Evolutionary conservation across 2,113 vertebrate genomes (phyloP).

Genomic region (Crypturellus undulatus): DNA sequence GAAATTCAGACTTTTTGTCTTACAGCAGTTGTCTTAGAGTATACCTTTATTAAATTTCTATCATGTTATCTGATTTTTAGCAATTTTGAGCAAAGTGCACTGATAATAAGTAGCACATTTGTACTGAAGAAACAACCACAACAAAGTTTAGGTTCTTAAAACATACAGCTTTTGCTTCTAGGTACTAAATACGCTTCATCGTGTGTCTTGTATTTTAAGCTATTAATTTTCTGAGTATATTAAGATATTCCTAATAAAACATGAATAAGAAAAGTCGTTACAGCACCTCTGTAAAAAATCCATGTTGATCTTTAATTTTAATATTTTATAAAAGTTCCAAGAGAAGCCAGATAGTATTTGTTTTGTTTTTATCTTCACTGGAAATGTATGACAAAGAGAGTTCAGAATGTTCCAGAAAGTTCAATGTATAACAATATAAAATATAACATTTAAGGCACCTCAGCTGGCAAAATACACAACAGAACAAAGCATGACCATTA

Average conservation of each 20-base stretch:
- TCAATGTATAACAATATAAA: not conserved
- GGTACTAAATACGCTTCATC: not conserved
- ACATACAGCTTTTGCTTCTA: not conserved
- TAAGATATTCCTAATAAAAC: not conserved
- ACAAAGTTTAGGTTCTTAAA: not conserved
- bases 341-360: not conserved
- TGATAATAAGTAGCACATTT: not conserved
- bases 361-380: conserved; percentile 19
- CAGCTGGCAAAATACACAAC: not conserved
- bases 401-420: not conserved
- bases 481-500: not conserved
- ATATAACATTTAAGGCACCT: not conserved
- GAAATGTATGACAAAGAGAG: not conserved
- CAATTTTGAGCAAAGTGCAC: not conserved
- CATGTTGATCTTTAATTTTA: conserved; percentile 4
- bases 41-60: not conserved
- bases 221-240: not conserved
- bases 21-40: not conserved
- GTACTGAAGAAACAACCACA: not conserved
- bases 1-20: not conserved
- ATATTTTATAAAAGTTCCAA: not conserved
- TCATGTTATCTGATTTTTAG: not conserved
- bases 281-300: not conserved
- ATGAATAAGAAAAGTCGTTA: not conserved
- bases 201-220: not conserved